Base-by-base conservation (phyloP, 35 echinoderm and acorn worm genomes). In the Heliocidaris erythrogramma region DNA sequence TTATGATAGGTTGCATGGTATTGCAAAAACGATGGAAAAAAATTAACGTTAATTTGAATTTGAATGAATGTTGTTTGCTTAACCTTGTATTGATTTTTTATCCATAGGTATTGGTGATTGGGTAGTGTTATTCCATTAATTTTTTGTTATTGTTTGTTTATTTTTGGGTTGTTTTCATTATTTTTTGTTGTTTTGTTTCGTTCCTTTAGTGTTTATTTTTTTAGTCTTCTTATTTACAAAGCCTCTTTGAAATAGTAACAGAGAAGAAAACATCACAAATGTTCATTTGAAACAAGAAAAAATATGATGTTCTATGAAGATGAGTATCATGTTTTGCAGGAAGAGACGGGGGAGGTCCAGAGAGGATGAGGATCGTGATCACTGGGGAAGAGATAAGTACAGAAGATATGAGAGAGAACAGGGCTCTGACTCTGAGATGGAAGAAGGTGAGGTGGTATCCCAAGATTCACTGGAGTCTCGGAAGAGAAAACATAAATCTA, bases 371-470 rank as follows among this genome's bases (percentile, higher is more conserved):
- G 21, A 49, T 6, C 12, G 32, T 35, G 31, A 48, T 13, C 4
- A 92, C 2, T 17, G 30, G 18, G 47, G 49, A 30, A 49, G 48
- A 92, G 91, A 92, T 27, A 49, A 30, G 16, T 50, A 30, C 10
- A n/a, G 91, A 30, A 92, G 91, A 49, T 14, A 24, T 13, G 49
- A 92, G 48, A 92, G 91, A 49, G 91, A 92, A 21, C n/a, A 30
- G 16, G 91, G 59, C 16, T 7, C 13, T 30, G 91, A 92, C 7
- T 92, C 47, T 48, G 91, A 92, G 91, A 53, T 49, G 91, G 91
- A 92, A 30, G 91, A 92, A 92, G 91, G 91, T 24, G 91, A 92
- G 47, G 48, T 92, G 47, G 91, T 52, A 14, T 92, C 91, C 7
- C 49, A 59, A 48, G 91, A 92, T 59, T 92, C 91, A 9, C 5